These are phyloP conservation scores for Callyntrura sp. DNA, from an alignment of 2,888 invertebrate genomes.

Conservation along the genomic window DNA sequence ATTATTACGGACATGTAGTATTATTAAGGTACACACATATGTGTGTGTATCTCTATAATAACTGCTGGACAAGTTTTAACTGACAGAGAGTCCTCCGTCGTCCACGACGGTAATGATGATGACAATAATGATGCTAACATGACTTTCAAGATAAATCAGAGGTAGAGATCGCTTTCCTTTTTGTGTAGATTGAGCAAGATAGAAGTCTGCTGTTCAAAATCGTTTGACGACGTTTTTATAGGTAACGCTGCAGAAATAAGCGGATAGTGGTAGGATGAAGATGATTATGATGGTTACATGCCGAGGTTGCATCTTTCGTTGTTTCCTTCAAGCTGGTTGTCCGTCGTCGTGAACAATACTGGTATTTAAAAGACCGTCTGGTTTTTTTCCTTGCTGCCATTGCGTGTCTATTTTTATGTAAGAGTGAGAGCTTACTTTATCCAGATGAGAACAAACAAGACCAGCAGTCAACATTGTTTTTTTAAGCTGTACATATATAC, in stretches of 20 bases:
- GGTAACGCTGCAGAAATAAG: not conserved
- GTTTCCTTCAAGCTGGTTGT: not conserved
- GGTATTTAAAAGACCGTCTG: conserved; percentile 3
- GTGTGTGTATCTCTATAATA: not conserved
- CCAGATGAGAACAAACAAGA: conserved; percentile 38
- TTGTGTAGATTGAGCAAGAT: conserved; percentile 53
- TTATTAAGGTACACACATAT: not conserved
- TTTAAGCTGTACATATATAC: not conserved
- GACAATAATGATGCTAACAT: conserved; percentile 70
- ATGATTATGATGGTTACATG: not conserved
- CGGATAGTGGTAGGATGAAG: no score
- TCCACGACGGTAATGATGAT: not conserved
- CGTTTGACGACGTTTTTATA: conserved; percentile 24
- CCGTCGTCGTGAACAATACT: conserved; percentile 39
- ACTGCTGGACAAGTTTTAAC: not conserved
- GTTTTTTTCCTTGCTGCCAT: not conserved
- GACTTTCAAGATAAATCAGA: conserved; percentile 58
- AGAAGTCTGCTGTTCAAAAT: conserved; percentile 45
- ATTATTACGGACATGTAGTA: not conserved
- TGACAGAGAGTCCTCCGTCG: not conserved
- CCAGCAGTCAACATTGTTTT: conserved; percentile 50
- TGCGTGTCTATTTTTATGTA: conserved; percentile 12
- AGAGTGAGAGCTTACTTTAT: not conserved
- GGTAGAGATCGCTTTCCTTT: conserved; percentile 21
- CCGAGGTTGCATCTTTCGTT: not conserved